A percentile compares a stretch with the other conserved stretches of the same genome.
Evolutionary conservation across 2,113 vertebrate species (phyloP).

Genomic region (Eidolon helvum): DNA sequence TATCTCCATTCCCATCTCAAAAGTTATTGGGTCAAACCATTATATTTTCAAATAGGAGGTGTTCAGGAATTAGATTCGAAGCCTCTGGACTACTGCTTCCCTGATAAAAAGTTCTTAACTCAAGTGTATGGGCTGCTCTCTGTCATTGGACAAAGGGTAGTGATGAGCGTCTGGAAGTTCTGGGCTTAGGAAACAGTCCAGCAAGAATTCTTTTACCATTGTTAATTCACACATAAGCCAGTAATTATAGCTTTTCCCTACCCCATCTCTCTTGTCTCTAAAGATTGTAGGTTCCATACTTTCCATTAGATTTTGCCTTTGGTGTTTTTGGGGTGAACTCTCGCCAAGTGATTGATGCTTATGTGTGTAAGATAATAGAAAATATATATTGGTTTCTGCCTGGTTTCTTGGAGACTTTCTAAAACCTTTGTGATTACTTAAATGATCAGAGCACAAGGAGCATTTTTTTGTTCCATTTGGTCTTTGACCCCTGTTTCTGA

Average conservation of each 20-base stretch:
- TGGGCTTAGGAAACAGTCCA: neutral
- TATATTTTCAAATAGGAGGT: neutral
- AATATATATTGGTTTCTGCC: neutral
- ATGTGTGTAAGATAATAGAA: neutral
- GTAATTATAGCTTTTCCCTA: neutral
- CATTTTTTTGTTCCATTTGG: neutral
- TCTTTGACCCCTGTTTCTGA: too few species aligned
- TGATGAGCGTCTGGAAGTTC: neutral
- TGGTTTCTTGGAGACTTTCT: neutral
- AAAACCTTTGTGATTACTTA: neutral
- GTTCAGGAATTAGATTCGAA: slow-evolving; percentile 24
- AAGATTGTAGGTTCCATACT: neutral
- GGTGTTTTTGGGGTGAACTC: slow-evolving; percentile 7
- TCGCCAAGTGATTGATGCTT: neutral
- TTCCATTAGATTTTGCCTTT: slow-evolving; percentile 9
- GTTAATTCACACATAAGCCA: neutral
- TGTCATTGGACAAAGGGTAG: neutral
- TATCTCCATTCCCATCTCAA: neutral
- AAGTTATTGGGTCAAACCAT: neutral
- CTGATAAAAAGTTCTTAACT: slow-evolving; percentile 25
- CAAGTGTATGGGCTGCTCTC: neutral
- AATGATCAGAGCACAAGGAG: neutral
- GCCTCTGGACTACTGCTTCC: neutral
- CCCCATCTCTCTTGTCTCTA: neutral
- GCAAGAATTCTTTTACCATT: neutral